Base-by-base conservation (phyloP, 1,140 invertebrate genomes). In the Planococcus citri region DNA sequence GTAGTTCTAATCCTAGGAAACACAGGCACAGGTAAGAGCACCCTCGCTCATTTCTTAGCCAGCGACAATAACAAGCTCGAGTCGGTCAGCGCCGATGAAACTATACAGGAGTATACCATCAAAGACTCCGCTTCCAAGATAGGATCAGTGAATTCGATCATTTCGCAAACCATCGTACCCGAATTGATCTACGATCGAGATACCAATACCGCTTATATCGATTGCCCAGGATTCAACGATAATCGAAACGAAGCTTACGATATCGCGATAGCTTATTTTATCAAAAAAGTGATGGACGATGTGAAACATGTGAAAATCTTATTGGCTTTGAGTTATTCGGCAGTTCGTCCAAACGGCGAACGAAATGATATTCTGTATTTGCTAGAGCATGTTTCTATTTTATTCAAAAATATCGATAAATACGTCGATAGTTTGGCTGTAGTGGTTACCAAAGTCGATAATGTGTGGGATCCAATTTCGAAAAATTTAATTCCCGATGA, bases 191-290 rank as follows among this genome's bases (percentile, higher is more conserved):
- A 72, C 1, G 68, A 73, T 27, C 12, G 0, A 1, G 33, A 67
- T 1, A 71, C 38, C 2, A 71, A 64, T 0, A 60, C 29, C 22
- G 25, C 41, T 22, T 71, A 72, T 33, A 73, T 73, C 33, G 74
- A 75, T 68, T 70, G 68, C 37, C 74, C 74, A 1, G 74, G 74
- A n/a, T 75, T 75, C 71, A 70, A 68, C 24, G 74, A 75, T 68
- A 74, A 72, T 3, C 58, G 74, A 0, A 60, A 38, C n/a, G 25
- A 70, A 17, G 68, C 38, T 27, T 60, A 61, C 25, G 74, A 75
- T 17, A 74, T 74, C 12, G 70, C 72, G 1, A 61, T 41, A 0
- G 67, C 71, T 14, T 74, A 70, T 68, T 74, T 73, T 33, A 71
- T 73, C 6, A 74, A 73, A 38, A 73, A 70, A 33, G 57, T 74